Evolutionary conservation across 2,113 vertebrate genomes (phyloP), one percentile per base, ranked within the genome.

Genomic region (Butorides virescens): DNA sequence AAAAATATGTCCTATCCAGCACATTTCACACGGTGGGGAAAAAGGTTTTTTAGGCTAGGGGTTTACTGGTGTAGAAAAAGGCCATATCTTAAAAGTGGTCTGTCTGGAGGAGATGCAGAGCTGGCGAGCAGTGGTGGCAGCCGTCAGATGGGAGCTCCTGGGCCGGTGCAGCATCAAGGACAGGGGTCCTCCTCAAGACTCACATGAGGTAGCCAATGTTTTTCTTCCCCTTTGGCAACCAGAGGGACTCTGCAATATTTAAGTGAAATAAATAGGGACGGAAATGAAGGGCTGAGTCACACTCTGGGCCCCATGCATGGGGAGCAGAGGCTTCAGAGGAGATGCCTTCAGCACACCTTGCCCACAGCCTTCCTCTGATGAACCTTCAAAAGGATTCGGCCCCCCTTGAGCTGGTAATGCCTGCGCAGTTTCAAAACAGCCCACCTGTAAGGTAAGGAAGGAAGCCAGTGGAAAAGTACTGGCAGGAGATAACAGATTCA

Each of bases 381-480:
- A 96, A 63, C 59, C 65, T 79, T 92, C 65, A 80, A 88, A 90
- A 90, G 78, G 75, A 91, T 65, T 86, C 1, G 0, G 12, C 56
- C 92, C 16, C 71, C 77, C 70, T 85, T 37, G 74, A 90, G 67
- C 65, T 68, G 61, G 44, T 91, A 80, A 86, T 36, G 80, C 47
- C 44, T 67, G 47, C 2, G 2, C 13, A 50, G 39, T 56, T 91
- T 83, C 74, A 77, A 92, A 95, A 86, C 44, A 93, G 79, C 81
- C 25, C 52, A 61, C 76, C 32, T 89, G 34, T 44, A 85, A 91
- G 9, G 36, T 81, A 91, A 68, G 19, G 19, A 93, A 84, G 46
- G 39, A 77, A 83, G 22, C 7, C 59, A 80, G 63, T 29, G 21
- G 90, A 90, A 96, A 94, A 93, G 71, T 59, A 61, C 65, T 72